Evolutionary conservation across 2,888 invertebrate genomes (phyloP).

Genomic region (Caenorhabditis japonica): DNA sequence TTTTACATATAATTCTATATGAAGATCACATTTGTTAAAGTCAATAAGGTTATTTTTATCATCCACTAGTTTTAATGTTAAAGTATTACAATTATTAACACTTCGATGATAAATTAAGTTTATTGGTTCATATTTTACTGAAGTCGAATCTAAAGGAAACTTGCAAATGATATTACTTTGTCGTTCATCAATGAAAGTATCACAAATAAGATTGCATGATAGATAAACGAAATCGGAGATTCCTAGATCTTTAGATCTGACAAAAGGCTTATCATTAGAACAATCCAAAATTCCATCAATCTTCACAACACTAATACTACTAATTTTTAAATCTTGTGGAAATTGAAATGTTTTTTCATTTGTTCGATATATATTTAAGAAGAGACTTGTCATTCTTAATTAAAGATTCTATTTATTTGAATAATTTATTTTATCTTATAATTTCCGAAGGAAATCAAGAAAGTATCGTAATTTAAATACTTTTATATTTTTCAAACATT

Average conservation of each 20-base stretch:
- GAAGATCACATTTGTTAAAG: slow-evolving; percentile 6
- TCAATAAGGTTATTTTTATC: slow-evolving; percentile 9
- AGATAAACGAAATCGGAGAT: slow-evolving; percentile 11
- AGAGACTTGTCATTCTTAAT: slow-evolving; percentile 13
- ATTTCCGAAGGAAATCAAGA: too few relatives aligned
- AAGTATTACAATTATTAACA: slow-evolving; percentile 8
- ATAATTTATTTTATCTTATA: slow-evolving; percentile 19
- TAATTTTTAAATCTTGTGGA: slow-evolving; percentile 20
- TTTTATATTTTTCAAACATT: not conserved
- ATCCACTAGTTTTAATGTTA: slow-evolving; percentile 9
- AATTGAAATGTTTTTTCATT: slow-evolving; percentile 49
- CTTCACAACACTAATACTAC: slow-evolving; percentile 28
- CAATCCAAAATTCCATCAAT: slow-evolving; percentile 28
- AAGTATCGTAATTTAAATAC: too few relatives aligned
- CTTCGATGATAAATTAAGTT: slow-evolving; percentile 16
- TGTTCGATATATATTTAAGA: too few relatives aligned
- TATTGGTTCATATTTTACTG: too few relatives aligned
- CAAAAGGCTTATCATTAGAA: not conserved
- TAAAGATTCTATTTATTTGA: slow-evolving; percentile 7
- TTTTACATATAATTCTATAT: slow-evolving; percentile 33
- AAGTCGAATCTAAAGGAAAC: slow-evolving; percentile 1
- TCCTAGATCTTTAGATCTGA: slow-evolving; percentile 14
- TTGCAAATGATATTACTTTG: slow-evolving; percentile 22
- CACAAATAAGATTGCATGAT: slow-evolving; percentile 22
- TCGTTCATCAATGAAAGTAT: slow-evolving; percentile 9